These are phyloP conservation scores for Alligator mississippiensis DNA, from an alignment of 2,113 vertebrate species.

Conservation along the genomic window DNA sequence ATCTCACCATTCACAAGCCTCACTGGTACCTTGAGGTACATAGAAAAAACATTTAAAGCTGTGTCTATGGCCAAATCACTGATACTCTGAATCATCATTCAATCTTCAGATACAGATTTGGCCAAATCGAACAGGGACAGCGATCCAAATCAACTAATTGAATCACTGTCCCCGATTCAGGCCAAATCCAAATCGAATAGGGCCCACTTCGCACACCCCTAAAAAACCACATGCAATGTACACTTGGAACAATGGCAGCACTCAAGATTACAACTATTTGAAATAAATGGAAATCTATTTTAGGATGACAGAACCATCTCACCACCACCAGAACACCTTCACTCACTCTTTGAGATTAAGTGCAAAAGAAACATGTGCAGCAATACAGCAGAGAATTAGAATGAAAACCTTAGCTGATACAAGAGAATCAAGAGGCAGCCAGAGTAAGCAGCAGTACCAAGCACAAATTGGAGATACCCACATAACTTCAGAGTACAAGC, in stretches of 20 bases:
- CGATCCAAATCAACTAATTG: too few species aligned
- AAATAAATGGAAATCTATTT: not conserved
- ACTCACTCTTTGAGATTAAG: not conserved
- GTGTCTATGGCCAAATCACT: too few species aligned
- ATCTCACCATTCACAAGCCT: too few species aligned
- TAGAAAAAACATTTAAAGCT: too few species aligned
- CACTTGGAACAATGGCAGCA: not conserved
- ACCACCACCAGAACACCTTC: not conserved
- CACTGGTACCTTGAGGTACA: too few species aligned
- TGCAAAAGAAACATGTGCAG: not conserved
- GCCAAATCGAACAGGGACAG: too few species aligned
- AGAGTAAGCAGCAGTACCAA: not conserved
- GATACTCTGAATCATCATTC: too few species aligned
- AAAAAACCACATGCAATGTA: not conserved
- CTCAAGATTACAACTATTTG: not conserved
- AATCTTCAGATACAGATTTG: too few species aligned
- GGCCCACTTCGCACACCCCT: not conserved
- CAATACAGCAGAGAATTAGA: not conserved
- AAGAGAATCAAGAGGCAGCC: not conserved
- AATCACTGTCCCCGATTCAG: not conserved
- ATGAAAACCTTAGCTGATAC: not conserved
- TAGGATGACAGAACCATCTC: not conserved
- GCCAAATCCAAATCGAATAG: not conserved
- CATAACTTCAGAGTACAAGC: not conserved
- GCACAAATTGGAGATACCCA: not conserved